phyloP scores from a whole-genome alignment of 2,113 vertebrate genomes.

The Siniperca knerii region DNA sequence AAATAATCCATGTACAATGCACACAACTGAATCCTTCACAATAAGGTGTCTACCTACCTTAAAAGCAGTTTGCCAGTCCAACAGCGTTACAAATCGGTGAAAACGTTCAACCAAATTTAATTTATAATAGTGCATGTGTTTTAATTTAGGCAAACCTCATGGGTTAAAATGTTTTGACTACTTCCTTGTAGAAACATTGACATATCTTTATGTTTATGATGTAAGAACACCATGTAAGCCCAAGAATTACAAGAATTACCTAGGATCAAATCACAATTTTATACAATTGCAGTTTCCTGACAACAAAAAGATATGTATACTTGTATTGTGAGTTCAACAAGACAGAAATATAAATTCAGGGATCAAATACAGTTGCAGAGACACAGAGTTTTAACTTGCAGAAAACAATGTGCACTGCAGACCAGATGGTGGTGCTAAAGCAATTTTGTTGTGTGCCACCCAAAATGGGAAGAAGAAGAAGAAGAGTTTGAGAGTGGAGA shows the following conservation, averaged over 20 bases:
- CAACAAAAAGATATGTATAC: neutral
- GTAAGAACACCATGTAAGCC: neutral
- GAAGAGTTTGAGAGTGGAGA: neutral
- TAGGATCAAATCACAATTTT: neutral
- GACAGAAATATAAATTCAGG: too few species aligned
- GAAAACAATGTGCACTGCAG: neutral
- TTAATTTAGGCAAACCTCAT: neutral
- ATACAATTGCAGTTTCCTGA: too few species aligned
- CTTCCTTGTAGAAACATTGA: neutral
- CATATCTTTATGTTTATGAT: neutral
- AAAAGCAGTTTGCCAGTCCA: neutral
- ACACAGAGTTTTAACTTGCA: neutral
- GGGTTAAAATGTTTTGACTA: neutral
- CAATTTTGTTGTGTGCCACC: neutral
- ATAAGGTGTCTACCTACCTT: neutral
- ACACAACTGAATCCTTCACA: neutral
- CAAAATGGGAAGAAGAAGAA: neutral
- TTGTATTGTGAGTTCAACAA: neutral
- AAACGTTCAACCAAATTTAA: neutral
- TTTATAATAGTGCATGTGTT: neutral
- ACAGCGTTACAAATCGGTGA: neutral
- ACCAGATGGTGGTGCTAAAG: slow-evolving; percentile 20
- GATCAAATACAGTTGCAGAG: neutral
- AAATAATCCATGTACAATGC: neutral
- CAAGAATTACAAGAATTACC: neutral